phyloP scores from a whole-genome alignment of 2,797 vertebrate species.

The Leuciscus waleckii region DNA sequence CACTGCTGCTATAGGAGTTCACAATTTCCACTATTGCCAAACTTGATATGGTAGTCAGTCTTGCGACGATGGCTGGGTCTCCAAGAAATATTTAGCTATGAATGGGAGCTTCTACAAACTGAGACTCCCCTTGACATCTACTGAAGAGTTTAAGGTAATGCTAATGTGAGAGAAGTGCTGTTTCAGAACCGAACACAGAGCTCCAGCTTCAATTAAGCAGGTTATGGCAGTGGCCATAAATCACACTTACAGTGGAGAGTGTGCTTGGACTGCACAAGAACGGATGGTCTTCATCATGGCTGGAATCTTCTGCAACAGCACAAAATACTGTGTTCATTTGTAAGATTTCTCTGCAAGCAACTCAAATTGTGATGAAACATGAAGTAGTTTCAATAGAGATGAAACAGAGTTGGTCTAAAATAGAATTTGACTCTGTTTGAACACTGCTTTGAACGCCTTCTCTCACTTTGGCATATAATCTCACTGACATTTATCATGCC shows the following conservation, averaged over 20 bases:
- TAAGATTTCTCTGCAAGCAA: no score
- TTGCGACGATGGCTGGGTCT: not conserved
- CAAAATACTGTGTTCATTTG: no score
- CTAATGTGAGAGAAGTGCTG: not conserved
- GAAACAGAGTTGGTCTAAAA: not conserved
- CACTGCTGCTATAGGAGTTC: not conserved
- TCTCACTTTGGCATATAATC: not conserved
- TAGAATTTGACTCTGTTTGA: not conserved
- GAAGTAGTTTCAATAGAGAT: not conserved
- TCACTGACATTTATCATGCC: not conserved
- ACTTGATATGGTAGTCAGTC: not conserved
- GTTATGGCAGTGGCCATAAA: no score
- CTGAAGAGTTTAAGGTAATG: conserved; percentile 32
- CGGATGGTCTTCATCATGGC: no score
- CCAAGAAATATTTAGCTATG: conserved; percentile 31
- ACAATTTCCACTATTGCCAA: conserved; percentile 5
- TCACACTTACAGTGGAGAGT: no score
- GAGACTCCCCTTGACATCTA: conserved; percentile 18
- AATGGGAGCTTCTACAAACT: not conserved
- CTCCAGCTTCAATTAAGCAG: no score
- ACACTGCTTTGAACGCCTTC: not conserved
- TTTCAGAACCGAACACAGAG: not conserved
- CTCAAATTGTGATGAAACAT: not conserved
- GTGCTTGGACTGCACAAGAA: no score
- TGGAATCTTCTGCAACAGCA: no score